Percentiles rank a stretch among this genome's conserved stretches.
phyloP scores from a whole-genome alignment of 2,113 vertebrate genomes.

The Urocitellus parryii region DNA sequence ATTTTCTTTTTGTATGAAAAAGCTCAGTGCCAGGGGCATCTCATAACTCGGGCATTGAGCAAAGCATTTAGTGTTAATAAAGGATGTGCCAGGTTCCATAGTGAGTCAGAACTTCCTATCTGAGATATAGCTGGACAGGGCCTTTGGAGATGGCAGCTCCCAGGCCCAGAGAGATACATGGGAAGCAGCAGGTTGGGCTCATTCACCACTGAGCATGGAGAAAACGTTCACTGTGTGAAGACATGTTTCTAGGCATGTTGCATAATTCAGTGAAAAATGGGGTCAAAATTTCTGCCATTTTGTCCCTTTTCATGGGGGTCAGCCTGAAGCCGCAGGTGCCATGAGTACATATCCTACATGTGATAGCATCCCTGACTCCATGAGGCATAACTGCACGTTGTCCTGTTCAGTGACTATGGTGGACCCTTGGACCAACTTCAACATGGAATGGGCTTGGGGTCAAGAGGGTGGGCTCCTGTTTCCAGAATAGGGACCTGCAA shows the following conservation, averaged over 20 bases:
- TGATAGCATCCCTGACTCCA: too few species aligned
- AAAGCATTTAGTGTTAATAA: background rate
- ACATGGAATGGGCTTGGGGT: too few species aligned
- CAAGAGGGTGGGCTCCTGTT: too few species aligned
- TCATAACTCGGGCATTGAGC: rapidly evolving
- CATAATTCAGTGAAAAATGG: background rate
- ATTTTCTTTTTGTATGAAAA: rapidly evolving
- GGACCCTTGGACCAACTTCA: too few species aligned
- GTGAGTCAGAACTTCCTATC: background rate
- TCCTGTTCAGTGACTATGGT: too few species aligned
- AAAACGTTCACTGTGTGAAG: background rate
- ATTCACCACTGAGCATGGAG: rapidly evolving
- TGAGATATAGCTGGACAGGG: background rate
- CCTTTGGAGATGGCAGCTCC: rapidly evolving
- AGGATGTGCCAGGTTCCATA: background rate
- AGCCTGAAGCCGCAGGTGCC: background rate
- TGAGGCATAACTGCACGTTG: too few species aligned
- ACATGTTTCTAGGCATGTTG: background rate
- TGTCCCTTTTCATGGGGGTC: background rate
- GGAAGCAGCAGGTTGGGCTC: background rate
- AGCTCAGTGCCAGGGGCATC: background rate
- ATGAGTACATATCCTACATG: background rate
- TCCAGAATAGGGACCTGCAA: too few species aligned
- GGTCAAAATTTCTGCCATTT: background rate
- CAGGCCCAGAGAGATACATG: background rate